Percentiles rank a stretch among this genome's conserved stretches.
Conservation (phyloP, 1,140 invertebrate genomes). For the Drosophila sturtevanti region DNA sequence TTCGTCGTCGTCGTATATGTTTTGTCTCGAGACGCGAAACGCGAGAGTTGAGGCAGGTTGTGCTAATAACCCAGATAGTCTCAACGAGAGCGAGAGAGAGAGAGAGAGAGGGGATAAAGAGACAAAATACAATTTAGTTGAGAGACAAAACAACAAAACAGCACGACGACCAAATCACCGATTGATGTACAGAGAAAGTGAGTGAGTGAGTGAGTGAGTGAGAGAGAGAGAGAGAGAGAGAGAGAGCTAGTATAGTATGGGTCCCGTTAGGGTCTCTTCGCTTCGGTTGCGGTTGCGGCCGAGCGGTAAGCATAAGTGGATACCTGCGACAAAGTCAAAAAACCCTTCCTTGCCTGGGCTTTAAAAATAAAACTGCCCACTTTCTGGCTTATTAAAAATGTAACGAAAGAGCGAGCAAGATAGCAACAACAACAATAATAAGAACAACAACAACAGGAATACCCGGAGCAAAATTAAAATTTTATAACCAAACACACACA, state of each 20-base stretch:
- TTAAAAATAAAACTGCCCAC: constrained; percentile 28
- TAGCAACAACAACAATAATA: background rate
- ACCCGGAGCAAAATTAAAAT: constrained; percentile 61
- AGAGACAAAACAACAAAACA: too few species aligned
- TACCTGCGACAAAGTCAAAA: constrained; percentile 48
- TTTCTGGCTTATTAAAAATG: constrained; percentile 66
- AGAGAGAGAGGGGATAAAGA: background rate
- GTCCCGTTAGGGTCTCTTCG: constrained; percentile 25
- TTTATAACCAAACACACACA: constrained; percentile 39
- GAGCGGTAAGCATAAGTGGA: constrained; percentile 6
- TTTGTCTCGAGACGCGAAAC: constrained; percentile 22
- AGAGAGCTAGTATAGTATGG: constrained; percentile 1
- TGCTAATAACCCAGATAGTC: constrained; percentile 78
- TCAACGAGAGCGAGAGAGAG: background rate
- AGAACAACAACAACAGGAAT: background rate
- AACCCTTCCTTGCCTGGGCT: constrained; percentile 30
- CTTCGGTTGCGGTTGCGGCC: constrained; percentile 28
- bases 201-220: background rate
- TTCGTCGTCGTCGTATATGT: constrained; percentile 10
- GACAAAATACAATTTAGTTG: too few species aligned
- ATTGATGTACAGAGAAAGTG: background rate
- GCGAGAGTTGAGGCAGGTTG: constrained; percentile 71
- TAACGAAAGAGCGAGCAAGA: constrained; percentile 41
- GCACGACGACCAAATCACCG: too few species aligned
- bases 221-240: constrained; percentile 3